Conservation (phyloP, 2,797 vertebrate genomes). For the Poecilia velifera region DNA sequence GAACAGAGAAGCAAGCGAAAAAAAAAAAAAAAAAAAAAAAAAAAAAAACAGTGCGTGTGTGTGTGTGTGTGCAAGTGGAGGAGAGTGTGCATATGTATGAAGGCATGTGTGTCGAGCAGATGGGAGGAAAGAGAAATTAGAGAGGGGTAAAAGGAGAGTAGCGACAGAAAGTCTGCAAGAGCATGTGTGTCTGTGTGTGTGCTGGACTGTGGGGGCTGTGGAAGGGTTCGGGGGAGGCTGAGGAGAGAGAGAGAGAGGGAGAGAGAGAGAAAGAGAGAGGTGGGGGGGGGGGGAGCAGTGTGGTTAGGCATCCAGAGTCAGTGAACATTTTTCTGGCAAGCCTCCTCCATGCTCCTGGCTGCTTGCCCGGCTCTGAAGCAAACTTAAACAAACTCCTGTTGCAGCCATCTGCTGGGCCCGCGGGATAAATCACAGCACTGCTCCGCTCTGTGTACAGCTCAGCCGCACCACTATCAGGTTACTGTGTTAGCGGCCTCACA, state of each 20-base stretch:
- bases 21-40: background rate
- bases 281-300: conserved; percentile 48
- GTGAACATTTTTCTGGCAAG: conserved; percentile 94
- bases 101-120: conserved; percentile 78
- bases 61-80: conserved; percentile 6
- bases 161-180: conserved; percentile 80
- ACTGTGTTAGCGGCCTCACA: conserved; percentile 74
- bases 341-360: conserved; percentile 86
- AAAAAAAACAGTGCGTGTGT: background rate
- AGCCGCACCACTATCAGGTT: conserved; percentile 78
- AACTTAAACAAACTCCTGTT: conserved; percentile 99
- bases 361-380: conserved; percentile 92
- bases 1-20: conserved; percentile 37
- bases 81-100: conserved; percentile 45
- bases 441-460: conserved; percentile 78
- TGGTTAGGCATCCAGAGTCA: conserved; percentile 88
- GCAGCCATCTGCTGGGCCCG: conserved; percentile 99
- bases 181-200: conserved; percentile 63
- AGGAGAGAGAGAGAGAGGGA: conserved; percentile 13
- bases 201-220: conserved; percentile 68
- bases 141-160: conserved; percentile 80
- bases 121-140: conserved; percentile 82
- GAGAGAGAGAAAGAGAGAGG: conserved; percentile 31
- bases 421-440: conserved; percentile 99
- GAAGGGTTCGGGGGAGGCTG: conserved; percentile 64